A percentile compares a stretch with the other conserved stretches of the same genome.
Evolutionary conservation across 2,113 vertebrate species (phyloP).

Genomic region (Anolis carolinensis): DNA sequence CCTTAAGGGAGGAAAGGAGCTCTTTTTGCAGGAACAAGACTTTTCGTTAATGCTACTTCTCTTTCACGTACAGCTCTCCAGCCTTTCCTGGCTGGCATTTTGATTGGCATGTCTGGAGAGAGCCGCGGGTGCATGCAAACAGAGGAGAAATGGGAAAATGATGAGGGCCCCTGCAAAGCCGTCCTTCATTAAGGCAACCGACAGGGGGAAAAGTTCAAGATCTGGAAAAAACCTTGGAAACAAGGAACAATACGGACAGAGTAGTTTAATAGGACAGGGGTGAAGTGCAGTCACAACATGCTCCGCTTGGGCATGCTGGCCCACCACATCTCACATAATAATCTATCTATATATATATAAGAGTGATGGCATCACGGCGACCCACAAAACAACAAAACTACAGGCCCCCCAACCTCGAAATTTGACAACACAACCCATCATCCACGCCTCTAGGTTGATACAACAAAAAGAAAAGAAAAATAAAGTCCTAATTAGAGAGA

Average conservation of each 20-base stretch:
- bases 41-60: neutral
- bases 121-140: neutral
- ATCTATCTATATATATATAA: too few relatives aligned
- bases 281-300: neutral
- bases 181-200: neutral
- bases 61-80: neutral
- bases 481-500: too few relatives aligned
- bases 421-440: too few relatives aligned
- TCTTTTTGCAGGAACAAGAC: neutral
- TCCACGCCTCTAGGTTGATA: too few relatives aligned
- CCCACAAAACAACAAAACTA: too few relatives aligned
- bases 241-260: neutral
- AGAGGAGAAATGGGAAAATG: neutral
- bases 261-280: neutral
- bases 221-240: neutral
- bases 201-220: neutral
- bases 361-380: too few relatives aligned
- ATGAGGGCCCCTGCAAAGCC: neutral
- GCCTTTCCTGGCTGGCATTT: neutral
- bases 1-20: neutral
- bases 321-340: neutral
- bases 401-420: too few relatives aligned
- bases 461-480: too few relatives aligned
- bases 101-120: neutral
- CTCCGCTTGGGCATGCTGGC: neutral